Conservation (phyloP, 1,140 invertebrate species). For the Tetramorium simillimum region DNA sequence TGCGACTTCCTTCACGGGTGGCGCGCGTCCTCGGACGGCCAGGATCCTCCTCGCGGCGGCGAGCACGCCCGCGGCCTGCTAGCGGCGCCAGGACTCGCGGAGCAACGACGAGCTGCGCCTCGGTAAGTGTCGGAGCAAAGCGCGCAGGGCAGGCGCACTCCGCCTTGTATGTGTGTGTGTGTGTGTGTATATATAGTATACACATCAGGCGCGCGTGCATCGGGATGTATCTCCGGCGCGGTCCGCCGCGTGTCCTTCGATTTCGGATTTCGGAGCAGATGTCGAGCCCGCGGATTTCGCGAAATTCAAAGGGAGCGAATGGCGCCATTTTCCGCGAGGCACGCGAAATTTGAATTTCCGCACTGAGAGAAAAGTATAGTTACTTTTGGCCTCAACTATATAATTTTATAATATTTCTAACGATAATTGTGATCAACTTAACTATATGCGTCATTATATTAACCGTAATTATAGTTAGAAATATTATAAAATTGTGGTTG, state of each 20-base stretch:
- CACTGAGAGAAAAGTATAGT: neutral
- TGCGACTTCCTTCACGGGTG: conserved; percentile 15
- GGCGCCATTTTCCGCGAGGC: neutral
- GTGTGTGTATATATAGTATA: too few relatives aligned
- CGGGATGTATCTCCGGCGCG: neutral
- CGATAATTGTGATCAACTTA: too few relatives aligned
- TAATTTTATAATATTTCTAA: too few relatives aligned
- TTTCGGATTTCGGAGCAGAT: neutral
- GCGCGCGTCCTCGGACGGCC: conserved; percentile 40
- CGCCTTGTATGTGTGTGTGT: too few relatives aligned
- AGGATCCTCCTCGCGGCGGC: conserved; percentile 43
- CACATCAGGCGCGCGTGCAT: neutral
- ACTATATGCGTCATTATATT: too few relatives aligned
- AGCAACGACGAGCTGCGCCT: conserved; percentile 45
- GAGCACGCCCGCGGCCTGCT: conserved; percentile 50
- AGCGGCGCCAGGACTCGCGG: conserved; percentile 48
- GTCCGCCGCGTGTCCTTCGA: neutral
- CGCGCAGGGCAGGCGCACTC: neutral
- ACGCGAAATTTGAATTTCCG: neutral
- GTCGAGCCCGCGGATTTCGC: neutral
- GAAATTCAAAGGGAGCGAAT: conserved; percentile 6
- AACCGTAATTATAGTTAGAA: too few relatives aligned
- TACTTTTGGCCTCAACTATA: too few relatives aligned
- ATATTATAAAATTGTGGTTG: too few relatives aligned
- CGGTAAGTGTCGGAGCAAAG: conserved; percentile 56